Conservation (phyloP, 2,888 invertebrate species). For the Elysia crispata region DNA sequence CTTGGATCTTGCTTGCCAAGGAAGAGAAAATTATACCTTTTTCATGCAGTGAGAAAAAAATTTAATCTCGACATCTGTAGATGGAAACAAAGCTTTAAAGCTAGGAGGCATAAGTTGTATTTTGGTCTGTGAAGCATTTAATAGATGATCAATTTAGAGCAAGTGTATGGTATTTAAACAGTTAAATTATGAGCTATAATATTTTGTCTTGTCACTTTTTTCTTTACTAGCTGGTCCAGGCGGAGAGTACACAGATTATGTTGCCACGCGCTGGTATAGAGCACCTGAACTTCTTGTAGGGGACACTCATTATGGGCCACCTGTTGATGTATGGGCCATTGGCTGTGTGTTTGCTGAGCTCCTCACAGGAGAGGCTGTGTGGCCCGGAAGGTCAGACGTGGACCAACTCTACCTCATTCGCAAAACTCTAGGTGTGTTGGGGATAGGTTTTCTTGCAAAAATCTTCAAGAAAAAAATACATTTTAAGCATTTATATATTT, state of each 20-base stretch:
- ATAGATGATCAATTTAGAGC: no score
- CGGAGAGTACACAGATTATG: slow-evolving; percentile 99
- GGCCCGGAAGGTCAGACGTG: slow-evolving; percentile 99
- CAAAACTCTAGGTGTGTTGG: slow-evolving; percentile 86
- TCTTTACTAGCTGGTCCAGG: slow-evolving; percentile 84
- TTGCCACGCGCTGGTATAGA: slow-evolving; percentile 98
- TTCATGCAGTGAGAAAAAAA: no score
- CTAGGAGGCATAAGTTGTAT: no score
- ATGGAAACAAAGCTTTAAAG: no score
- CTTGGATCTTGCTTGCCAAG: no score
- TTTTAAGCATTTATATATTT: no score
- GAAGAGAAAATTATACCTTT: no score
- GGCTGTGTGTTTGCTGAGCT: slow-evolving; percentile 82
- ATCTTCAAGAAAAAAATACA: no score
- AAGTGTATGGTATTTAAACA: no score
- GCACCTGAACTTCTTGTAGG: slow-evolving; percentile 98
- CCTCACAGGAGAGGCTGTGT: slow-evolving; percentile 79
- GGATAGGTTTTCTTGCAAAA: neutral
- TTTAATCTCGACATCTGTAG: no score
- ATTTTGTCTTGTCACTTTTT: neutral
- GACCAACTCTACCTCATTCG: slow-evolving; percentile 98
- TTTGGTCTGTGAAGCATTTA: no score
- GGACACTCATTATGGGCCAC: slow-evolving; percentile 86
- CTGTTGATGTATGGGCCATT: slow-evolving; percentile 99
- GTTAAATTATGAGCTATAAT: no score